Percentiles rank a stretch among this genome's conserved stretches.
phyloP scores from a whole-genome alignment of 2,797 vertebrate species.

The Netta rufina region DNA sequence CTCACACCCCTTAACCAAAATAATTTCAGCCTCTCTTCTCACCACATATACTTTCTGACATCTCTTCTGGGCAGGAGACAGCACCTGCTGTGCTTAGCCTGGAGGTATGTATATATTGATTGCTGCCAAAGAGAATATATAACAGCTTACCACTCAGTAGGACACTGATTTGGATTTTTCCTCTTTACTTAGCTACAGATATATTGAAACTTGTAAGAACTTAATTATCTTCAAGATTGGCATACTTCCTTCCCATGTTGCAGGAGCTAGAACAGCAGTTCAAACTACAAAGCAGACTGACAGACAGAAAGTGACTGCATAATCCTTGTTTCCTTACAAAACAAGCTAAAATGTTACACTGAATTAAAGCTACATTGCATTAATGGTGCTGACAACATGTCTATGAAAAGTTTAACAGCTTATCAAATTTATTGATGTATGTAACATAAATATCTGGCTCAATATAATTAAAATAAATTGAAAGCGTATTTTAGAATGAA shows the following conservation, averaged over 20 bases:
- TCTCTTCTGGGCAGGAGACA: conserved; percentile 1
- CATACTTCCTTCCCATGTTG: not conserved
- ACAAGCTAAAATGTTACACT: not conserved
- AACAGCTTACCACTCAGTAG: conserved; percentile 14
- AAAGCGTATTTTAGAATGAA: not conserved
- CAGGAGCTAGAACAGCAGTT: accelerated
- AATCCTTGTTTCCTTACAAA: not conserved
- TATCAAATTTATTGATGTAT: not conserved
- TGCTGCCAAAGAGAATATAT: conserved; percentile 12
- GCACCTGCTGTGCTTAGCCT: conserved; percentile 19
- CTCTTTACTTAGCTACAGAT: not conserved
- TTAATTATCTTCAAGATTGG: not conserved
- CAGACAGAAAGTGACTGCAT: not conserved
- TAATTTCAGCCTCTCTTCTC: not conserved
- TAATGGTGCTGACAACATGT: not conserved
- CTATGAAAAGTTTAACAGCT: not conserved
- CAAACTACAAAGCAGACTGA: not conserved
- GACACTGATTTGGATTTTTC: not conserved
- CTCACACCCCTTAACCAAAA: not conserved
- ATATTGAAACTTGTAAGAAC: not conserved
- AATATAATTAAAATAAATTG: not conserved
- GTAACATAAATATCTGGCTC: not conserved
- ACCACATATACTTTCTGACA: not conserved
- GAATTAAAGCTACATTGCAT: not conserved
- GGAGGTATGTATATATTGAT: not conserved